A percentile compares a stretch with the other conserved stretches of the same genome.
phyloP scores from a whole-genome alignment of 2,888 invertebrate genomes.

The Chaitophorus viminalis region DNA sequence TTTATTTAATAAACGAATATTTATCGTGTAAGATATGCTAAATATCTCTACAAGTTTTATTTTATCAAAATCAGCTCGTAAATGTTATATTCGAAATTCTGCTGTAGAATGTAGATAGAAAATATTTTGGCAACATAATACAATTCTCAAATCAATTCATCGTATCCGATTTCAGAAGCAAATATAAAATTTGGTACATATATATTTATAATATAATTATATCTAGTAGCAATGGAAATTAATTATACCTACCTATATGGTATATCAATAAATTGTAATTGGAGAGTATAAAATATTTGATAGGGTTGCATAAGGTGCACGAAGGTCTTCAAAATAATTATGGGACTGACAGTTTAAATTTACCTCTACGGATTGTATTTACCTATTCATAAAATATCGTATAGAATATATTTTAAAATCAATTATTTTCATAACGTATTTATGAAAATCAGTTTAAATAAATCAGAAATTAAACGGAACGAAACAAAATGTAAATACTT shows the following conservation, averaged over 20 bases:
- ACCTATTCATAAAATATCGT: not conserved
- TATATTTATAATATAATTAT: not conserved
- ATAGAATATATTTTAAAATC: not conserved
- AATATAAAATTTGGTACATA: not conserved
- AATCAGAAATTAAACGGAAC: not conserved
- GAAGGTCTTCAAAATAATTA: not conserved
- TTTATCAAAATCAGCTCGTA: not conserved
- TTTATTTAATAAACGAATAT: not conserved
- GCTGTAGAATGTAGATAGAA: not conserved
- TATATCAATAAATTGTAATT: slow-evolving; percentile 21
- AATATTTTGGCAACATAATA: not conserved
- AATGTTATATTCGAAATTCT: too few relatives aligned
- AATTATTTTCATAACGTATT: not conserved
- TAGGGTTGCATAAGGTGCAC: slow-evolving; percentile 4
- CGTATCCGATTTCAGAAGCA: not conserved
- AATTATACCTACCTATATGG: not conserved
- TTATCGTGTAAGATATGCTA: not conserved
- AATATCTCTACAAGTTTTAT: not conserved
- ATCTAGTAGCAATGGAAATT: not conserved
- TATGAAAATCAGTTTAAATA: not conserved
- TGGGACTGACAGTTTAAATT: not conserved
- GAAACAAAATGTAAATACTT: too few relatives aligned
- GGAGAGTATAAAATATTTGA: not conserved
- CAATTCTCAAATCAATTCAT: not conserved
- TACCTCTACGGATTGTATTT: not conserved